phyloP scores from a whole-genome alignment of 1,140 invertebrate genomes.

The Laupala kohalensis region DNA sequence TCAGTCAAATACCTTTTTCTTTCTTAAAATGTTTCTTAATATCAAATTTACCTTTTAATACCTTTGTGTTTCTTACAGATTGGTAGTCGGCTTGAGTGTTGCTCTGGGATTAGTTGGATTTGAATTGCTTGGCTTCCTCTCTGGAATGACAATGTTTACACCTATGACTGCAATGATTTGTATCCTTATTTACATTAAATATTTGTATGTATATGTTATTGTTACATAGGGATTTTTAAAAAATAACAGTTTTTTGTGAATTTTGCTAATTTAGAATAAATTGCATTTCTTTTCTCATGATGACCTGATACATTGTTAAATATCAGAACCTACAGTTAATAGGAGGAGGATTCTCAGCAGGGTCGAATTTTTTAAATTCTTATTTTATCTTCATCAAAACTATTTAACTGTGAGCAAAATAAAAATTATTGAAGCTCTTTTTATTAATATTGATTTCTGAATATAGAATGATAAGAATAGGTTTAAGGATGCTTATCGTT shows the following conservation, averaged over 20 bases:
- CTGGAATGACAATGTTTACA: constrained; percentile 51
- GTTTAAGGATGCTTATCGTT: too few species aligned
- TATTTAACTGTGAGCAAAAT: too few species aligned
- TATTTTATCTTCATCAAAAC: neutral
- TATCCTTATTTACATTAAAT: constrained; percentile 38
- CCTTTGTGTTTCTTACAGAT: constrained; percentile 29
- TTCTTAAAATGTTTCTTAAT: neutral
- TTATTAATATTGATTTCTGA: too few species aligned
- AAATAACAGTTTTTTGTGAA: neutral
- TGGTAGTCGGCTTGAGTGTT: constrained; percentile 33
- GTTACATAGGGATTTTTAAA: neutral
- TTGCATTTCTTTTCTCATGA: too few species aligned
- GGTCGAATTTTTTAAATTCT: neutral
- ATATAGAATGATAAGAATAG: too few species aligned
- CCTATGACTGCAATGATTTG: constrained; percentile 41
- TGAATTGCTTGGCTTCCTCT: constrained; percentile 45
- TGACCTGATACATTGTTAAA: neutral
- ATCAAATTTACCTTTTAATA: neutral
- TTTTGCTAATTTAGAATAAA: neutral
- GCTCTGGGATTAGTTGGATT: constrained; percentile 39
- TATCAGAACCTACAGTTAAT: neutral
- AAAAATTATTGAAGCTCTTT: too few species aligned
- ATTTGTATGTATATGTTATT: neutral
- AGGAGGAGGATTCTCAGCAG: neutral
- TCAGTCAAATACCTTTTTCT: constrained; percentile 17